Percentiles rank a stretch among this genome's conserved stretches.
Conservation (phyloP, 2,113 vertebrate genomes). For the Rissa tridactyla region DNA sequence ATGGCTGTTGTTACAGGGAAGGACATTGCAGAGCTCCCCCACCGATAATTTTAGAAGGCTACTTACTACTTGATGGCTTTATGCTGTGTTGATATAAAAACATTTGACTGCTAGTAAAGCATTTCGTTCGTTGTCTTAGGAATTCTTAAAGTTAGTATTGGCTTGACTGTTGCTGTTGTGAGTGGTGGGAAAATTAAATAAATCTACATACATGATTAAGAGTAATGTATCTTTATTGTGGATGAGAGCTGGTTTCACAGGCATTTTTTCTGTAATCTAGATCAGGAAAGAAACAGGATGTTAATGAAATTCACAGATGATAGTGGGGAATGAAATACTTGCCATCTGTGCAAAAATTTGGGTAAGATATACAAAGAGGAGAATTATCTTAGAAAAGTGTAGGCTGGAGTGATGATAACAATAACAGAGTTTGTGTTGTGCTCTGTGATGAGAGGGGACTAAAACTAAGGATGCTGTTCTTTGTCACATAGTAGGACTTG, state of each 20-base stretch:
- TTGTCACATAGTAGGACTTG: background rate
- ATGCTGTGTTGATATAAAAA: background rate
- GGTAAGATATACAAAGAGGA: background rate
- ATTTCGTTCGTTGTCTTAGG: background rate
- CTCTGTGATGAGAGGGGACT: background rate
- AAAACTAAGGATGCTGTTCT: background rate
- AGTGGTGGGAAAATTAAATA: background rate
- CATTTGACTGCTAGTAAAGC: background rate
- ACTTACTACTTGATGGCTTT: background rate
- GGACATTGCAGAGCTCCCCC: background rate
- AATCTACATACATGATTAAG: accelerated
- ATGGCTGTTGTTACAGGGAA: background rate
- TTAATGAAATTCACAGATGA: background rate
- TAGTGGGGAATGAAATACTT: background rate
- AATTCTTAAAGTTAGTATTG: background rate
- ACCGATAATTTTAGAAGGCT: background rate
- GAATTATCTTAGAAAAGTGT: background rate
- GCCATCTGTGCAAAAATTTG: background rate
- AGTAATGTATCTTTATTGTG: background rate
- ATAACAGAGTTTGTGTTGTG: background rate
- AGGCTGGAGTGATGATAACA: background rate
- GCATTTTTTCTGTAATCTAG: background rate
- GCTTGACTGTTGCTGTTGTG: background rate
- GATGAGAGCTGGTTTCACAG: background rate
- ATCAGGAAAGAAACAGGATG: background rate